Base-by-base conservation (phyloP, 2,113 vertebrate genomes). In the Dasyurus viverrinus region DNA sequence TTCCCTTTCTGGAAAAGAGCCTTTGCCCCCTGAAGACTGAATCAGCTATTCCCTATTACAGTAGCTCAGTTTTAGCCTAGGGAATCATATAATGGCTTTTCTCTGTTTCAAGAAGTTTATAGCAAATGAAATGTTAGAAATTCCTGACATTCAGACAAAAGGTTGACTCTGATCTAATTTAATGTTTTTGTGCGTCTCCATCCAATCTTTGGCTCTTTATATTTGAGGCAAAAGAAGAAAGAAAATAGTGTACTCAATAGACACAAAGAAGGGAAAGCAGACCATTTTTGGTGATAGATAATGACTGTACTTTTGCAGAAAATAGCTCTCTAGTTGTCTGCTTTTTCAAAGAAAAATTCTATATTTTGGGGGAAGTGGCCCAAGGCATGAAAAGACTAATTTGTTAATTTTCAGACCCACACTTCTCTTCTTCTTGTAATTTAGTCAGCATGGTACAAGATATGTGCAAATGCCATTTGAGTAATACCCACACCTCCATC, bases 381-480 rank as follows among this genome's bases (percentile, higher is more conserved):
- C 24, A 89, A 7, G 93, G 12, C 42, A 36, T 90, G 22, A 57
- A 91, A 90, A 48, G n/a, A 7, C 9, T 46, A 0, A 36, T 42
- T 8, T 46, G 89, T 89, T 25, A 53, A 54, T 55, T 91, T 30
- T 76, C 90, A 94, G 93, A n/a, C 30, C 22, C 90, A 26, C 54
- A 50, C n/a, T 36, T 22, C 30, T 52, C 55, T 22, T 92, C 55
- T 30, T 57, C 42, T 53, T 50, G 26, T 53, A 53, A 84, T n/a
- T 90, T n/a, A 48, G 53, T 95, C 91, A 90, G 24, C 19, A 9
- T 42, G 91, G 27, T 89, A 89, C 93, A 89, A 89, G 60, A 92
- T 92, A 57, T 52, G 48, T 54, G 93, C 48, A 4, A 14, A 92
- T 54, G 52, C 91, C 76, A 36, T 57, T 12, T 84, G 92, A 92